Evolutionary conservation across 2,113 vertebrate species (phyloP), one percentile per base, ranked within the genome.

Genomic region (Dissostichus mawsoni): DNA sequence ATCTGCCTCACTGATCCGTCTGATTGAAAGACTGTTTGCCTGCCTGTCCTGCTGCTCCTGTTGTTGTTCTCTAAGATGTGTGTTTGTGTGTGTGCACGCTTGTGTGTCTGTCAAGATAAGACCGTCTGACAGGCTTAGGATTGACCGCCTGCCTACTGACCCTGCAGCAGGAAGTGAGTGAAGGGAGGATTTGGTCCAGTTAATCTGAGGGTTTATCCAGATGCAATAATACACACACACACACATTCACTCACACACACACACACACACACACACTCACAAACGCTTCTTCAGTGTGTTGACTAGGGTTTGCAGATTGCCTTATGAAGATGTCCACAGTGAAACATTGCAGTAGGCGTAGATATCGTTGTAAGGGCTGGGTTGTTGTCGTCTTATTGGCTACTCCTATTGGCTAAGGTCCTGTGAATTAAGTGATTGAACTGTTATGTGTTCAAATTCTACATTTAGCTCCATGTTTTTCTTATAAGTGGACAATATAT

Each of bases 121-220:
- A 80, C 29, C 1, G 67, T 79, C 64, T 90, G 85, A 82, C 82
- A 53, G 76, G 90, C 70, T 93, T 88, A 91, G 70, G 80, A 79
- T 65, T 82, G 86, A 83, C 87, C 68, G 73, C 73, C 73, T 89
- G 81, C 88, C 85, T 78, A 91, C 83, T 93, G 90, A 92, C 91
- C 89, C 87, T 84, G 76, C 76, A 86, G 83, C 74, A 71, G 20
- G 62, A 72, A 76, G 69, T 82, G 67, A 89, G 74, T 83, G 79
- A 81, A 77, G 75, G 62, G 74, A 64, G 69, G 74, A 80, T 85
- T 90, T 86, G 55, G 81, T 85, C 23, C 13, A 4, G 63, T 74
- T 91, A 89, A 90, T 93, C 86, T 83, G 25, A 41, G 7, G 65
- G 66, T 20, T 84, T 90, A 90, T 67, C 25, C 76, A 83, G 25